Evolutionary conservation across 2,888 invertebrate species (phyloP), one percentile per base, ranked within the genome.

Genomic region (Frankliniella intonsa): DNA sequence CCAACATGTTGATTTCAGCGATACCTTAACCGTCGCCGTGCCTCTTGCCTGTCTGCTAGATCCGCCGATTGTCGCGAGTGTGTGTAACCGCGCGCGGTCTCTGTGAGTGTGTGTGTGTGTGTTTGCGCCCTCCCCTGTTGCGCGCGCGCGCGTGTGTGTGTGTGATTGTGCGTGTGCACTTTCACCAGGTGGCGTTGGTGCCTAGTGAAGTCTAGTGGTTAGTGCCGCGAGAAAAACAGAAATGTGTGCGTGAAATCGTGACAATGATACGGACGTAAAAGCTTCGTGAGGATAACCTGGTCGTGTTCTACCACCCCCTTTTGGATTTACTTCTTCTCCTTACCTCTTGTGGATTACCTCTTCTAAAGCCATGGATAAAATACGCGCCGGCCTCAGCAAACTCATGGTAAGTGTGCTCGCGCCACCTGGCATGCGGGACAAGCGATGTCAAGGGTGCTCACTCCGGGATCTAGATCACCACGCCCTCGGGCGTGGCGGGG

Each of bases 321-420:
- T 10, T 14, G 69, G 69, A 76, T 76, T 19, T 62, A 38, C 38
- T 5, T 38, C 38, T 38, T 38, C 38, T 76, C 12, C 25, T 69
- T 9, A 25, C 12, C 9, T 19, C 69, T 11, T 12, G 25, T 76
- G 69, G 69, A 76, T 76, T 76, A 76, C 69, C 25, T 12, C 25
- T 22, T 25, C 25, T 25, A 9, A 12, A 11, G 25, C 25, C 69
- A 76, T 76, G 69, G 69, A 76, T 76, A 76, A 76, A 12, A 76
- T 76, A 10, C 69, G 69, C 69, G 69, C 69, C 69, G 69, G 69
- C 69, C 9, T 76, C 69, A 76, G 69, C 69, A 76, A 76, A 25
- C 69, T 76, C 69, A 76, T 76, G 69, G 69, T 76, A 76, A n/a
- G 69, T 76, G 10, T 76, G 38, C 38, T 38, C 38, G 5, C 38